These are phyloP conservation scores for Zygogramma bicolorata DNA, from an alignment of 2,888 invertebrate genomes.

Conservation along the genomic window DNA sequence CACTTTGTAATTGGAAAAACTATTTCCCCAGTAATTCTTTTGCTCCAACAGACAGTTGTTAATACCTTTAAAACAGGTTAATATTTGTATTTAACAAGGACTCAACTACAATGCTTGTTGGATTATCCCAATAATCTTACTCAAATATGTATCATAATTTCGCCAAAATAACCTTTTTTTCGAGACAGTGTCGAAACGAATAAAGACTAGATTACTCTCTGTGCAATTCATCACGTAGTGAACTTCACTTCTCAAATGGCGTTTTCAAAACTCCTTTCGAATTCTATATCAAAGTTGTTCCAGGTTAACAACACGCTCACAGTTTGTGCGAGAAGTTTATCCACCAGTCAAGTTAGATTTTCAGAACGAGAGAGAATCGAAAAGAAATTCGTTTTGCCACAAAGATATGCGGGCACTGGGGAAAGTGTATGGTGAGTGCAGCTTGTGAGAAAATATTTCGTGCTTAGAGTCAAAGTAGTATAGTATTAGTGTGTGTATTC, in stretches of 20 bases:
- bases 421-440: slow-evolving; percentile 83
- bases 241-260: background rate
- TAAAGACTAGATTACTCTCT: background rate
- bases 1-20: no score
- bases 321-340: background rate
- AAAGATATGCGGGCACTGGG: slow-evolving; percentile 78
- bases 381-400: slow-evolving; percentile 76
- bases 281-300: background rate
- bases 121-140: no score
- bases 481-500: no score
- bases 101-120: no score
- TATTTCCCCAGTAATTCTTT: no score
- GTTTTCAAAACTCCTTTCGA: background rate
- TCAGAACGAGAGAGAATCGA: slow-evolving; percentile 33
- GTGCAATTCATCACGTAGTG: background rate
- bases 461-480: no score
- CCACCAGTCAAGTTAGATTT: background rate
- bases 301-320: background rate
- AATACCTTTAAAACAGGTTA: no score
- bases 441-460: no score
- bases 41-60: no score
- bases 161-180: no score
- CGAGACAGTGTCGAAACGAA: background rate
- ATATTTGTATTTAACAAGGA: no score
- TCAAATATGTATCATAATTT: no score